These are phyloP conservation scores for Drosophila ercepeae DNA, from an alignment of 1,140 invertebrate genomes.

Conservation along the genomic window DNA sequence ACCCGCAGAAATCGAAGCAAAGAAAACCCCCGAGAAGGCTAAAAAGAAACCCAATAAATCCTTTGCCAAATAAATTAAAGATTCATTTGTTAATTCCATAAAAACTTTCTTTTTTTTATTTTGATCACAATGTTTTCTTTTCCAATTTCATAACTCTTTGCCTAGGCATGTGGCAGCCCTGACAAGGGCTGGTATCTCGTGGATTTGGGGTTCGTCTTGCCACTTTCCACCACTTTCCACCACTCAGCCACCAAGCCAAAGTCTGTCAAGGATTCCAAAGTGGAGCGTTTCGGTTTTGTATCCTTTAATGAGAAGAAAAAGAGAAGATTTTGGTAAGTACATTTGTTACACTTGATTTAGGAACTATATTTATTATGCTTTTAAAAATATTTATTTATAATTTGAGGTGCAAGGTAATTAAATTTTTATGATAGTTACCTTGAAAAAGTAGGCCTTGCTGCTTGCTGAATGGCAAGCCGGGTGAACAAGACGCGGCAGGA, in stretches of 20 bases:
- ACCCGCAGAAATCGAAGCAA: neutral
- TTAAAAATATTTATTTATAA: neutral
- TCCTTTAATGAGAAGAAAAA: conserved; percentile 35
- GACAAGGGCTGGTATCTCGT: conserved; percentile 58
- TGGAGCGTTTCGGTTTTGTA: conserved; percentile 1
- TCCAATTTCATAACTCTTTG: conserved; percentile 69
- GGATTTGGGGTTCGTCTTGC: conserved; percentile 19
- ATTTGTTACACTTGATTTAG: neutral
- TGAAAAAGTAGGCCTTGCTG: conserved; percentile 58
- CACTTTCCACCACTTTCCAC: conserved; percentile 15
- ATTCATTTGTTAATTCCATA: conserved; percentile 61
- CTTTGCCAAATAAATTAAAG: neutral
- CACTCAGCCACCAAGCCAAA: conserved; percentile 38
- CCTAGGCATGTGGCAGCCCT: conserved; percentile 73
- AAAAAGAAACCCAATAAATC: conserved; percentile 2
- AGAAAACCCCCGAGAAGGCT: conserved; percentile 14
- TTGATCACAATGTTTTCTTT: conserved; percentile 78
- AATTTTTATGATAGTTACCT: conserved; percentile 52
- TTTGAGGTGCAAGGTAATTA: neutral
- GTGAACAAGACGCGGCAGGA: conserved; percentile 43
- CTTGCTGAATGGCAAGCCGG: conserved; percentile 35
- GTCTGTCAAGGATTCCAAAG: conserved; percentile 60
- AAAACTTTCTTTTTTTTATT: conserved; percentile 70
- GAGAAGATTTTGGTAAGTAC: neutral
- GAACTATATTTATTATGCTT: no score